Evolutionary conservation across 2,797 vertebrate genomes (phyloP).

Genomic region (Eremophila alpestris): DNA sequence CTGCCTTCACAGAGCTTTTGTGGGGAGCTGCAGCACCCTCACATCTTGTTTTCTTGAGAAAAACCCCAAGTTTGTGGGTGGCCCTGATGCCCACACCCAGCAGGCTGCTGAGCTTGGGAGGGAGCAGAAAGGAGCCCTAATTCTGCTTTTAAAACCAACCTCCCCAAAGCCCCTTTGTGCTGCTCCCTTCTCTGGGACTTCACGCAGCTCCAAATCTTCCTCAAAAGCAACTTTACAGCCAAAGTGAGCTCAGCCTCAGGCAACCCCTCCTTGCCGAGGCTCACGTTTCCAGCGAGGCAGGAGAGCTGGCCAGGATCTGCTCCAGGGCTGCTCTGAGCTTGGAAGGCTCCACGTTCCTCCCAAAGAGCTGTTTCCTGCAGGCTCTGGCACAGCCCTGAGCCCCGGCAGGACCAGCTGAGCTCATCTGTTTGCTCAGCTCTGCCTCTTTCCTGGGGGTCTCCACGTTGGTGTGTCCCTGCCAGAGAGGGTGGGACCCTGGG

Average conservation of each 20-base stretch:
- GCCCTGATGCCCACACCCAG: background rate
- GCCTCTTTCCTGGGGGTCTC: slow-evolving; percentile 41
- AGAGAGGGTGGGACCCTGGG: background rate
- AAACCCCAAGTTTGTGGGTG: background rate
- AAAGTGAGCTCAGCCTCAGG: slow-evolving; percentile 60
- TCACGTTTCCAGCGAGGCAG: slow-evolving; percentile 47
- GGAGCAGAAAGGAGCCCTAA: background rate
- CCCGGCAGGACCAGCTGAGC: slow-evolving; percentile 23
- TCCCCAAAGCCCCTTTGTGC: background rate
- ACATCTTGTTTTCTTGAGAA: background rate
- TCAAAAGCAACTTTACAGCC: slow-evolving; percentile 65
- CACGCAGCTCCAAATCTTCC: slow-evolving; percentile 41
- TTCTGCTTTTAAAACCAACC: background rate
- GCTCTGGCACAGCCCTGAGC: slow-evolving; percentile 32
- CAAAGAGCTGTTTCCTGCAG: slow-evolving; percentile 64
- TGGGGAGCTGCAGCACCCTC: background rate
- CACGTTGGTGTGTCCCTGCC: background rate
- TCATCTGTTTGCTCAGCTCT: slow-evolving; percentile 55
- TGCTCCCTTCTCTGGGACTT: background rate
- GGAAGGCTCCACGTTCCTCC: slow-evolving; percentile 42
- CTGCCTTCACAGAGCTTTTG: background rate
- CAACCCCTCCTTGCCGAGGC: slow-evolving; percentile 47
- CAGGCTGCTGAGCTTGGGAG: background rate
- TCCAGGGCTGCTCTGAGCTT: slow-evolving; percentile 24
- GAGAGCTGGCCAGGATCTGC: slow-evolving; percentile 19